phyloP scores from a whole-genome alignment of 2,888 invertebrate species.

The Linnaemya vulpina region DNA sequence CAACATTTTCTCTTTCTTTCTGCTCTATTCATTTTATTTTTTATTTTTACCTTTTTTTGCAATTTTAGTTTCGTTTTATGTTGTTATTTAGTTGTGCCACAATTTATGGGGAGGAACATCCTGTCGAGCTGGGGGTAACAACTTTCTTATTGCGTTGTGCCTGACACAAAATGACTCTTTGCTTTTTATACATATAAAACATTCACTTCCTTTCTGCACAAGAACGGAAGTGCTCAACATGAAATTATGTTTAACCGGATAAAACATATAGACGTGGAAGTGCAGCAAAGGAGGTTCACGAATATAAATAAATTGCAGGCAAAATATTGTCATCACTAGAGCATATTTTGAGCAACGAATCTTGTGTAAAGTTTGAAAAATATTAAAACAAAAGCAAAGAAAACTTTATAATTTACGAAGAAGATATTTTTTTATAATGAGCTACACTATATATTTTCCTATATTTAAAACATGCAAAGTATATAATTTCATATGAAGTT shows the following conservation, averaged over 20 bases:
- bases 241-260: constrained; percentile 67
- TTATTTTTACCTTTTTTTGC: neutral
- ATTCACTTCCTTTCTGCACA: constrained; percentile 38
- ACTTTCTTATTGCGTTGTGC: constrained; percentile 2
- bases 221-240: constrained; percentile 62
- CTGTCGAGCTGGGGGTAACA: neutral
- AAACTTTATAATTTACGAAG: neutral
- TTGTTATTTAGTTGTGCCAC: constrained; percentile 29
- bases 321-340: constrained; percentile 21
- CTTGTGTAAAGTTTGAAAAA: neutral
- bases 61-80: neutral
- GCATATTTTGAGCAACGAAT: neutral
- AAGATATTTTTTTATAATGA: no score
- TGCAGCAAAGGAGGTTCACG: constrained; percentile 14
- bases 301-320: constrained; percentile 17
- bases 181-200: constrained; percentile 28
- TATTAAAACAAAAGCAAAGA: neutral
- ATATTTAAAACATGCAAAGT: no score
- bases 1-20: constrained; percentile 29
- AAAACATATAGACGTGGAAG: constrained; percentile 59
- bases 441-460: no score
- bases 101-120: constrained; percentile 10
- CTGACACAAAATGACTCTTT: constrained; percentile 14
- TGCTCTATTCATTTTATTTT: no score
- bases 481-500: no score